These are phyloP conservation scores for Diarsia brunnea DNA, from an alignment of 2,888 invertebrate genomes.

Conservation along the genomic window DNA sequence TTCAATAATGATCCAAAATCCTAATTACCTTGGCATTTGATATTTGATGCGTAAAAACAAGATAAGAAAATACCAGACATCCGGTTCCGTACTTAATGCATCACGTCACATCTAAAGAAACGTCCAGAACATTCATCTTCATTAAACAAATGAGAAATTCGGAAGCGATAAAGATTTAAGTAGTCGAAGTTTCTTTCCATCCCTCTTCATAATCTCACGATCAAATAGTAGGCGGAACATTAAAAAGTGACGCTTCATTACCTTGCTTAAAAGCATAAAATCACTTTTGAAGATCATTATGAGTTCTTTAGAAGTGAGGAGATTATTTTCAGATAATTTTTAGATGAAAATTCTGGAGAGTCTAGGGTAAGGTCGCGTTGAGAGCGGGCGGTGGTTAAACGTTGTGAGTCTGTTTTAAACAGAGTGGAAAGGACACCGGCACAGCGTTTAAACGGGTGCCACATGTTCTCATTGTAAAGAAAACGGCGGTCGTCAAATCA, in stretches of 20 bases:
- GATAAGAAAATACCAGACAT: background rate
- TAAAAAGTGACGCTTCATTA: conserved; percentile 64
- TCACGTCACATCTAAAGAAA: conserved; percentile 8
- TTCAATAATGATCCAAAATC: background rate
- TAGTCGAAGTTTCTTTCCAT: conserved; percentile 21
- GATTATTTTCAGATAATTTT: conserved; percentile 53
- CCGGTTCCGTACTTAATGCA: background rate
- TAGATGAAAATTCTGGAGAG: conserved; percentile 33
- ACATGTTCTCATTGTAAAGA: too few species aligned
- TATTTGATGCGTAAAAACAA: background rate
- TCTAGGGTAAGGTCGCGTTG: conserved; percentile 2
- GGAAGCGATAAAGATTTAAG: conserved; percentile 30
- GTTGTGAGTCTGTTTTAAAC: background rate
- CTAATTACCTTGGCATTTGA: background rate
- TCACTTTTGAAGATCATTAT: conserved; percentile 58
- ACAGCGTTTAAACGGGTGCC: too few species aligned
- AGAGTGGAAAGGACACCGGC: too few species aligned
- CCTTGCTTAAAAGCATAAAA: conserved; percentile 57
- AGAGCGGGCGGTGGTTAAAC: background rate
- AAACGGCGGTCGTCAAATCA: too few species aligned
- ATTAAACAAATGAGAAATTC: conserved; percentile 23
- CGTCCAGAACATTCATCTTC: conserved; percentile 8
- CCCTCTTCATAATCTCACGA: conserved; percentile 20
- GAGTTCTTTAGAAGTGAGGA: conserved; percentile 40
- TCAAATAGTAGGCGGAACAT: conserved; percentile 41